Base-by-base conservation (phyloP, 2,797 vertebrate genomes). In the Halcyon badia region DNA sequence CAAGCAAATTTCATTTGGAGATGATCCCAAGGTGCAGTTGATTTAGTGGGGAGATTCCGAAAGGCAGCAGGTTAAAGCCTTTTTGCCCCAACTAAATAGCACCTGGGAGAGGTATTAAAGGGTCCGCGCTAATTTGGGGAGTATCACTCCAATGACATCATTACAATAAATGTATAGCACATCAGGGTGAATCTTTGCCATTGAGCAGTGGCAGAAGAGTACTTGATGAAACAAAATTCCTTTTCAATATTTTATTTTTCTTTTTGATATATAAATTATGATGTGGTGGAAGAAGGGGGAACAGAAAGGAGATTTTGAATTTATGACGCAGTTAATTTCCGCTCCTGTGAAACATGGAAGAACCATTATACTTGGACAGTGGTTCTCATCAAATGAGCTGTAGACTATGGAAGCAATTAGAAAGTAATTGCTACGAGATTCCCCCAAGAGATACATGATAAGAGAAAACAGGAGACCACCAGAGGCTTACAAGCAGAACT, bases 1-100 rank as follows among this genome's bases (percentile, higher is more conserved):
- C 79, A 60, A 96, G 96, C 70, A 96, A 54, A 96, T 97, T 96
- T 93, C 96, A 89, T 95, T 96, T 97, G 96, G 94, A 97, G 87
- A 68, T 8, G 83, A 96, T 97, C 96, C 94, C 94, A 81, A 83
- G 95, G 72, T 93, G 94, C 91, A 83, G 87, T 69, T 90, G 91
- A 94, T 96, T 91, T 95, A 79, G 90, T 87, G 78, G 70, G 22
- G 10, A 87, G 89, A 80, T 95, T 95, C 87, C 24, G 2, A 71
- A 28, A 94, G 91, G 87, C 94, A 93, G 82, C 82, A 96, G 94
- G 89, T 92, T 71, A 86, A 95, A 95, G 77, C 51, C 39, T 80
- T 77, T 83, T 68, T 22, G 24, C 17, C 71, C 82, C 80, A 46
- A 18, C n/a, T 11, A 41, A 87, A 89, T 18, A 91, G 81, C 90